phyloP scores from a whole-genome alignment of 2,113 vertebrate genomes.

The Rostratula benghalensis region DNA sequence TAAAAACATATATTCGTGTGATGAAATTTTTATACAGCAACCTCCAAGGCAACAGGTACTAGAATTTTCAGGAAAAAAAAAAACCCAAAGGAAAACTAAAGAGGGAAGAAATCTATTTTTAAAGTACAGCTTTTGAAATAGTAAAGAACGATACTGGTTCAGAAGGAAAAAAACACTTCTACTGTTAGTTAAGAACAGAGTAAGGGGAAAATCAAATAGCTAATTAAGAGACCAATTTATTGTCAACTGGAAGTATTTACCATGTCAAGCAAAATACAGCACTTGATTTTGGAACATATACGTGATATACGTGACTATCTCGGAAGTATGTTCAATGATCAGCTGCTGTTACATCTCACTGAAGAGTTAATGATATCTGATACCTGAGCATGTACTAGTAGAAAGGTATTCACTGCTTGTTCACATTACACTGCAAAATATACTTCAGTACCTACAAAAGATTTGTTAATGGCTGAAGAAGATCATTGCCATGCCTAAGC shows the following conservation, averaged over 20 bases:
- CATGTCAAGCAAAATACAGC: neutral
- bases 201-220: neutral
- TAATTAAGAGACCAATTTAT: neutral
- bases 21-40: neutral
- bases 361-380: neutral
- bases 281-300: neutral
- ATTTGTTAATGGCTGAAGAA: neutral
- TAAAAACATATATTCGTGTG: neutral
- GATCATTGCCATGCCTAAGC: accelerated
- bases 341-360: neutral
- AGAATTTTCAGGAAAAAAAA: neutral
- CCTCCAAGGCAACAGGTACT: neutral
- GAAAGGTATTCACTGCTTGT: neutral
- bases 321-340: neutral
- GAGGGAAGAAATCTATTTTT: neutral
- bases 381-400: neutral
- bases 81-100: neutral
- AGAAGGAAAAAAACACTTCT: neutral
- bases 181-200: neutral
- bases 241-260: neutral
- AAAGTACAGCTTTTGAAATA: neutral
- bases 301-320: neutral
- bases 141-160: neutral
- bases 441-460: neutral
- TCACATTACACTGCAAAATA: neutral